phyloP scores from a whole-genome alignment of 2,797 vertebrate genomes.

The Alauda arvensis region DNA sequence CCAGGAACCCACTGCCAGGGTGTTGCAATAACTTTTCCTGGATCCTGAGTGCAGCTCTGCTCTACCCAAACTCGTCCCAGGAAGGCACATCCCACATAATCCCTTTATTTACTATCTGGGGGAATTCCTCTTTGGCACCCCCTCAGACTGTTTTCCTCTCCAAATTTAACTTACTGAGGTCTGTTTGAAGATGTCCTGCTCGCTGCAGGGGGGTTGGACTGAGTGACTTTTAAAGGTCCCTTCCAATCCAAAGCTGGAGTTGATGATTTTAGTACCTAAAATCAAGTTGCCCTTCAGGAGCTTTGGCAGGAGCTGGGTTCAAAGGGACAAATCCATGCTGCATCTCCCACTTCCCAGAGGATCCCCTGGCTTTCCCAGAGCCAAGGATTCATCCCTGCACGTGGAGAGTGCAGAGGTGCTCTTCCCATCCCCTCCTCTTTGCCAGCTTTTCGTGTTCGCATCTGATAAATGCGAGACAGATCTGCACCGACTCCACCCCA shows the following conservation, averaged over 20 bases:
- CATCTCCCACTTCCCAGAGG: not conserved
- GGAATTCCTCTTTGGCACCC: not conserved
- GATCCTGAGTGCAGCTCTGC: not conserved
- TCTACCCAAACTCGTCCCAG: not conserved
- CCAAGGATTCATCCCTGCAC: not conserved
- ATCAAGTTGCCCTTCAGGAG: not conserved
- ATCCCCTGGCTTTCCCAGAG: not conserved
- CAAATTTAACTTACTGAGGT: not conserved
- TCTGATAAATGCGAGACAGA: rapidly evolving
- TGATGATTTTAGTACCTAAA: not conserved
- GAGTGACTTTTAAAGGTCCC: not conserved
- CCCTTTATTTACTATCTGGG: rapidly evolving
- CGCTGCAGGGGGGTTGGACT: not conserved
- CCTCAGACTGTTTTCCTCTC: rapidly evolving
- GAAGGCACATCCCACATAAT: not conserved
- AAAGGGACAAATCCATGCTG: rapidly evolving
- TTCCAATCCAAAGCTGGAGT: not conserved
- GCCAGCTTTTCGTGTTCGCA: not conserved
- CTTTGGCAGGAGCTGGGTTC: not conserved
- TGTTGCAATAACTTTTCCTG: not conserved
- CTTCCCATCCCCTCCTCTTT: not conserved
- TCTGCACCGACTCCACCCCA: not conserved
- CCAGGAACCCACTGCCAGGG: not conserved
- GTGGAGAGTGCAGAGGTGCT: not conserved
- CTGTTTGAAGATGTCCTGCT: not conserved